Percentiles rank a stretch among this genome's conserved stretches.
Conservation (phyloP, 2,113 vertebrate genomes). For the Patagioenas fasciata region DNA sequence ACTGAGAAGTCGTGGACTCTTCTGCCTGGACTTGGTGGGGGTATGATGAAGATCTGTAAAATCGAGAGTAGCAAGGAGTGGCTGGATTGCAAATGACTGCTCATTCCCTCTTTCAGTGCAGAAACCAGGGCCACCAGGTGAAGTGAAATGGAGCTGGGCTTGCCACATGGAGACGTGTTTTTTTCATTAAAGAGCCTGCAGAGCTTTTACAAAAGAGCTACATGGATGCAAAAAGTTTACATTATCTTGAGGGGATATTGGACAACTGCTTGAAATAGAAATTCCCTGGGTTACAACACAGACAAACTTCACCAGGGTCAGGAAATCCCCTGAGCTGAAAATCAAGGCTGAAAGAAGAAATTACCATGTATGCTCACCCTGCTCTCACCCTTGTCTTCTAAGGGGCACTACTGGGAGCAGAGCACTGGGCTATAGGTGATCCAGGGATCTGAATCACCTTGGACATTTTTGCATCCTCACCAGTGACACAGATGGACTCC, state of each 20-base stretch:
- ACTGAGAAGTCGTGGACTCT: not conserved
- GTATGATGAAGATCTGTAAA: not conserved
- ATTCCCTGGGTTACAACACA: not conserved
- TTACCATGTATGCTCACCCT: not conserved
- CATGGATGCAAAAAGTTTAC: not conserved
- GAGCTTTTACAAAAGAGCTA: not conserved
- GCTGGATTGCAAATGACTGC: not conserved
- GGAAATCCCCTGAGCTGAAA: conserved; percentile 28
- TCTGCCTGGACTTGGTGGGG: not conserved
- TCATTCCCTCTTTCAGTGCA: not conserved
- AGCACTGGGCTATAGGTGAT: not conserved
- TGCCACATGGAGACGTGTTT: not conserved
- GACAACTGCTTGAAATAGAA: not conserved
- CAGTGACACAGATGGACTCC: not conserved
- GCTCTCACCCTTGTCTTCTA: not conserved
- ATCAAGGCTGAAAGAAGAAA: not conserved
- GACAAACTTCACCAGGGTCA: not conserved
- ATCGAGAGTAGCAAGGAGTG: not conserved
- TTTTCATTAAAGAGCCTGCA: not conserved
- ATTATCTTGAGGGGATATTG: not conserved
- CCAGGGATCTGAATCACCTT: not conserved
- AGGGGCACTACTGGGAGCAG: not conserved
- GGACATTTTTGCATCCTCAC: not conserved
- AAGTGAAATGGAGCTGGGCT: not conserved
- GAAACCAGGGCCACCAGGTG: not conserved